A percentile compares a stretch with the other conserved stretches of the same genome.
phyloP scores from a whole-genome alignment of 2,797 vertebrate species.

The Alectoris magna region DNA sequence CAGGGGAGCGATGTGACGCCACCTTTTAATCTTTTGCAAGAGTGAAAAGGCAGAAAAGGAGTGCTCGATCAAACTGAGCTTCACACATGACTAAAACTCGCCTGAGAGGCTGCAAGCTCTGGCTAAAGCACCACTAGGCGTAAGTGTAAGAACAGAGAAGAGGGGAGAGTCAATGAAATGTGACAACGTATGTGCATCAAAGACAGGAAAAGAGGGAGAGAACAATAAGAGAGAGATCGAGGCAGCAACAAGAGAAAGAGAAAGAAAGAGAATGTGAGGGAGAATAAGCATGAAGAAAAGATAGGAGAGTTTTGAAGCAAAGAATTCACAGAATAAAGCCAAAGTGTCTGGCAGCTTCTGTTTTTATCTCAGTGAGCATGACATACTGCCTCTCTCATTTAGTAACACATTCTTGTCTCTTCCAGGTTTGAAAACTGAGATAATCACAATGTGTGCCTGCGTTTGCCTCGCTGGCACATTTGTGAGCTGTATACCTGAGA shows the following conservation, averaged over 20 bases:
- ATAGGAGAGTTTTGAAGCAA: slow-evolving; percentile 73
- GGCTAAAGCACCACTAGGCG: slow-evolving; percentile 84
- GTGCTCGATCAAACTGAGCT: slow-evolving; percentile 92
- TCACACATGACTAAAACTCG: slow-evolving; percentile 95
- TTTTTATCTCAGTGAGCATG: slow-evolving; percentile 79
- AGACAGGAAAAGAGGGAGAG: slow-evolving; percentile 77
- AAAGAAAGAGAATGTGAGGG: slow-evolving; percentile 53
- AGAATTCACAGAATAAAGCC: slow-evolving; percentile 78
- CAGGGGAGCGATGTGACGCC: slow-evolving; percentile 83
- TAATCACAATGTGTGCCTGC: slow-evolving; percentile 75
- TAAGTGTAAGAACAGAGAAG: slow-evolving; percentile 81
- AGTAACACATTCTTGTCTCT: slow-evolving; percentile 76
- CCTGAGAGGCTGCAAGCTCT: slow-evolving; percentile 88
- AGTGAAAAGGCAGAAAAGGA: slow-evolving; percentile 87
- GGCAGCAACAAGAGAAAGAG: slow-evolving; percentile 47
- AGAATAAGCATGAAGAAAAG: slow-evolving; percentile 49
- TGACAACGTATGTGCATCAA: slow-evolving; percentile 84
- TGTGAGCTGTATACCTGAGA: slow-evolving; percentile 71
- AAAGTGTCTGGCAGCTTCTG: slow-evolving; percentile 81
- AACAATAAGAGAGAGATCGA: slow-evolving; percentile 77
- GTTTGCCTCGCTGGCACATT: slow-evolving; percentile 72
- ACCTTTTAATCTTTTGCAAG: slow-evolving; percentile 92
- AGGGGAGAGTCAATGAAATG: slow-evolving; percentile 84
- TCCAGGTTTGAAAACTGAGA: slow-evolving; percentile 81
- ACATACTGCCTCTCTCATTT: slow-evolving; percentile 78